A percentile compares a stretch with the other conserved stretches of the same genome.
Conservation (phyloP, 2,113 vertebrate genomes). For the Poeciliopsis prolifica region DNA sequence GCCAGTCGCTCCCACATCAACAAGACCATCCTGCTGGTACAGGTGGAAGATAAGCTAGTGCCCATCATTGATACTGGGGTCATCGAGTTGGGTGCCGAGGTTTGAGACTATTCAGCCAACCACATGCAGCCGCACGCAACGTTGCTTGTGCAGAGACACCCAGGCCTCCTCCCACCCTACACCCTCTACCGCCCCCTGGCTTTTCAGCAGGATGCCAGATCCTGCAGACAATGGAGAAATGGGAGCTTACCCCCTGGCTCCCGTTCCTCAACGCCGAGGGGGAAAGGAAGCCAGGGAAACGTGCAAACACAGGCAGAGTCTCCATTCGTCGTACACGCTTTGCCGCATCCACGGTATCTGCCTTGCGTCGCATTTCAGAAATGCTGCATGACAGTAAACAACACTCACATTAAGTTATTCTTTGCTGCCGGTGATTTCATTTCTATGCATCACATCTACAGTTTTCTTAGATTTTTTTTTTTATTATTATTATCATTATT, state of each 20-base stretch:
- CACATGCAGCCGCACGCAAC: constrained; percentile 17
- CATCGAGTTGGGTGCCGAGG: constrained; percentile 97
- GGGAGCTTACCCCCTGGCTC: constrained; percentile 66
- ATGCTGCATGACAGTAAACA: constrained; percentile 90
- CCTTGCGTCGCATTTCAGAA: constrained; percentile 76
- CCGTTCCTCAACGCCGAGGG: constrained; percentile 58
- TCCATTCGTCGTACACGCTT: constrained; percentile 45
- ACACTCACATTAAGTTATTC: constrained; percentile 75
- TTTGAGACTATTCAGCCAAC: constrained; percentile 79
- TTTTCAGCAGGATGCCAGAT: constrained; percentile 54
- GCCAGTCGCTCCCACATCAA: constrained; percentile 96
- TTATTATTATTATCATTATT: constrained; percentile 77
- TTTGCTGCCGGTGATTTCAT: constrained; percentile 69
- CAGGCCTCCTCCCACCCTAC: neutral
- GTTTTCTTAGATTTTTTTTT: constrained; percentile 70
- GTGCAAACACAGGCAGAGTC: constrained; percentile 65
- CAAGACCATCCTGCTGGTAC: constrained; percentile 98
- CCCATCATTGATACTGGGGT: constrained; percentile 96
- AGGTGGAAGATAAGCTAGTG: constrained; percentile 98
- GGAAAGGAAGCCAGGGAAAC: constrained; percentile 76
- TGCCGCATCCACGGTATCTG: constrained; percentile 62
- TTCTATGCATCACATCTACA: constrained; percentile 91
- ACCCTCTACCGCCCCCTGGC: constrained; percentile 22
- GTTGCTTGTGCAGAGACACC: constrained; percentile 50
- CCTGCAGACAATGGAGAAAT: constrained; percentile 72